Conservation (phyloP, 2,888 invertebrate species). For the Schizotus pectinicornis region DNA sequence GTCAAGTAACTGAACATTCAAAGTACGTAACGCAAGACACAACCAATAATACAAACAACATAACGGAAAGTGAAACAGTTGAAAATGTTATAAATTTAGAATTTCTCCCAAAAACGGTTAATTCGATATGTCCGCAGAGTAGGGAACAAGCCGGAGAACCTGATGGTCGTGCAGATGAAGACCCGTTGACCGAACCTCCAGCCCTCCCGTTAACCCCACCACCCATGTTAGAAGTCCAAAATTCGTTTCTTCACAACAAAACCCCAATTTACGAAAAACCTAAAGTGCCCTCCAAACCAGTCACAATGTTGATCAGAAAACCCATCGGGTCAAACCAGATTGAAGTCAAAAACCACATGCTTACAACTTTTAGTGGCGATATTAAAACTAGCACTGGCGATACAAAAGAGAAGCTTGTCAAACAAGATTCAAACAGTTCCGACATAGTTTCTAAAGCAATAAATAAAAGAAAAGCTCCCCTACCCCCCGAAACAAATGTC, state of each 20-base stretch:
- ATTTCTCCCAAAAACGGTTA: constrained; percentile 10
- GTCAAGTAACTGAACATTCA: constrained; percentile 22
- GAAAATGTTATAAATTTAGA: too few relatives aligned
- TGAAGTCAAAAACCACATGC: constrained; percentile 35
- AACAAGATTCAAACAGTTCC: constrained; percentile 66
- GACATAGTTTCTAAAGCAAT: constrained; percentile 50
- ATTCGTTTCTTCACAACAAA: constrained; percentile 72
- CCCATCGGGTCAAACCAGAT: constrained; percentile 21
- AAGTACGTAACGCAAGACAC: constrained; percentile 26
- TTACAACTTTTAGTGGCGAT: constrained; percentile 46
- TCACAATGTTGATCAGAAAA: constrained; percentile 50
- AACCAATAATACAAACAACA: constrained; percentile 3
- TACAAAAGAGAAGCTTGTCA: constrained; percentile 54
- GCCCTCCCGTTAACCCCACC: constrained; percentile 74
- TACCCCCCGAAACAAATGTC: constrained; percentile 70
- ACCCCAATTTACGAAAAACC: constrained; percentile 63
- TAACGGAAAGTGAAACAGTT: constrained; percentile 5
- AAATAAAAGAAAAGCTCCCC: constrained; percentile 79
- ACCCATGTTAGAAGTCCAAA: constrained; percentile 63
- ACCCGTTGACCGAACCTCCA: constrained; percentile 67
- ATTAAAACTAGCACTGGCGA: constrained; percentile 15
- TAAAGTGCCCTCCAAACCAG: constrained; percentile 74
- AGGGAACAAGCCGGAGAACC: constrained; percentile 84
- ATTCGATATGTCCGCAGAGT: constrained; percentile 58
- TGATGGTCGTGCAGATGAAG: constrained; percentile 85